These are phyloP conservation scores for Abscondita cerata DNA, from an alignment of 2,888 invertebrate species.

Conservation along the genomic window DNA sequence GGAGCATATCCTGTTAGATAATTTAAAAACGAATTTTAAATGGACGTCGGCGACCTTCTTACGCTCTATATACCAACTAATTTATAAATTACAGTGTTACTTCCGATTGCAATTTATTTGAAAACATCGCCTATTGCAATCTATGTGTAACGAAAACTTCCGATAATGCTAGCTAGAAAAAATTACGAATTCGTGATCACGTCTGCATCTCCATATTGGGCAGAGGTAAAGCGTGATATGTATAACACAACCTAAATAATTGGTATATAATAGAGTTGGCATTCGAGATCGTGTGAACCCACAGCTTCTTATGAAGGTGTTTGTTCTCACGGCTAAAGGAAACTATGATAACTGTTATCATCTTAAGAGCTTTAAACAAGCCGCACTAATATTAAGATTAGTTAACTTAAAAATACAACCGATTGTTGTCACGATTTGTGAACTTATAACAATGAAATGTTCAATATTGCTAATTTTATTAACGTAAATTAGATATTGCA, in stretches of 20 bases:
- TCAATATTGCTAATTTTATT: slow-evolving; percentile 1
- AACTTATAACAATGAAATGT: slow-evolving; percentile 14
- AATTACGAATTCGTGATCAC: slow-evolving; percentile 55
- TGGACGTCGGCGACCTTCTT: slow-evolving; percentile 36
- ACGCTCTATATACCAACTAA: slow-evolving; percentile 38
- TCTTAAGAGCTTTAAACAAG: slow-evolving; percentile 29
- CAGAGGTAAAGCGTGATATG: slow-evolving; percentile 56
- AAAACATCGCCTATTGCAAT: background rate
- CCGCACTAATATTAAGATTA: slow-evolving; percentile 33
- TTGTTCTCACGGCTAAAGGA: slow-evolving; percentile 40
- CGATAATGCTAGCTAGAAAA: slow-evolving; percentile 42
- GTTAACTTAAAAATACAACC: slow-evolving; percentile 18
- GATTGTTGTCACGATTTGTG: slow-evolving; percentile 26
- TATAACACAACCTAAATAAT: slow-evolving; percentile 59
- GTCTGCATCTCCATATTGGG: slow-evolving; percentile 54
- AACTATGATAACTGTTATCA: slow-evolving; percentile 45
- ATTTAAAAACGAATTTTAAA: slow-evolving; percentile 40
- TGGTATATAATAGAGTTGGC: slow-evolving; percentile 56
- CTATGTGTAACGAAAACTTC: slow-evolving; percentile 25
- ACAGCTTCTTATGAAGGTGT: slow-evolving; percentile 40
- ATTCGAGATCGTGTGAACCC: slow-evolving; percentile 57
- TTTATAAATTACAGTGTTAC: slow-evolving; percentile 31
- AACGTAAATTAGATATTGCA: slow-evolving; percentile 1
- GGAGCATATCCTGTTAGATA: slow-evolving; percentile 43
- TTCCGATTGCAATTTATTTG: slow-evolving; percentile 24